These are phyloP conservation scores for Drosophila conformis DNA, from an alignment of 2,888 invertebrate genomes.

Conservation along the genomic window DNA sequence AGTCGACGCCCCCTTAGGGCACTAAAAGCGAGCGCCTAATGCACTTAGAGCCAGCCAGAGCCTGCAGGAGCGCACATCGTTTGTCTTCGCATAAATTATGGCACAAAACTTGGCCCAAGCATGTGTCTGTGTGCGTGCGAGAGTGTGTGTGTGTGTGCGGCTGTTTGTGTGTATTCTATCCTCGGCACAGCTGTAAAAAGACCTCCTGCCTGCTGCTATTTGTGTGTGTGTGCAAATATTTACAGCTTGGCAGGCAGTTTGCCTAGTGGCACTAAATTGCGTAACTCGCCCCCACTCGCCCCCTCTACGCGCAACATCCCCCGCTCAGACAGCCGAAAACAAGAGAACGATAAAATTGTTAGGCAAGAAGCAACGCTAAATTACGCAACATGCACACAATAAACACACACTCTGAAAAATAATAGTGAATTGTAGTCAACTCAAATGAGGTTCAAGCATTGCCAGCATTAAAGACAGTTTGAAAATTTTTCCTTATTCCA, in stretches of 20 bases:
- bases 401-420: conserved; percentile 20
- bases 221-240: conserved; percentile 54
- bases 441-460: neutral
- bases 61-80: conserved; percentile 41
- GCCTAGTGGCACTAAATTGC: conserved; percentile 60
- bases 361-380: conserved; percentile 67
- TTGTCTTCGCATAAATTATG: conserved; percentile 74
- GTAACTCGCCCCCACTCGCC: conserved; percentile 15
- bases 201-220: conserved; percentile 10
- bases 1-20: conserved; percentile 58
- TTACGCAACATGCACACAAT: conserved; percentile 64
- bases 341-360: conserved; percentile 71
- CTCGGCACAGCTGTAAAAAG: conserved; percentile 59
- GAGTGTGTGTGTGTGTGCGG: neutral
- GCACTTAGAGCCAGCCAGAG: conserved; percentile 54
- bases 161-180: conserved; percentile 24
- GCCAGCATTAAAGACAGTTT: neutral
- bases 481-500: neutral
- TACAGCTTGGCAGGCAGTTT: conserved; percentile 48
- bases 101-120: conserved; percentile 20
- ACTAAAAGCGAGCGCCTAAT: conserved; percentile 67
- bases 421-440: neutral
- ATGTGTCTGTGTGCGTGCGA: neutral
- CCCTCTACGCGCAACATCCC: neutral
- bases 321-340: conserved; percentile 15